Conservation (phyloP, 2,113 vertebrate species). For the Cynocephalus volans region DNA sequence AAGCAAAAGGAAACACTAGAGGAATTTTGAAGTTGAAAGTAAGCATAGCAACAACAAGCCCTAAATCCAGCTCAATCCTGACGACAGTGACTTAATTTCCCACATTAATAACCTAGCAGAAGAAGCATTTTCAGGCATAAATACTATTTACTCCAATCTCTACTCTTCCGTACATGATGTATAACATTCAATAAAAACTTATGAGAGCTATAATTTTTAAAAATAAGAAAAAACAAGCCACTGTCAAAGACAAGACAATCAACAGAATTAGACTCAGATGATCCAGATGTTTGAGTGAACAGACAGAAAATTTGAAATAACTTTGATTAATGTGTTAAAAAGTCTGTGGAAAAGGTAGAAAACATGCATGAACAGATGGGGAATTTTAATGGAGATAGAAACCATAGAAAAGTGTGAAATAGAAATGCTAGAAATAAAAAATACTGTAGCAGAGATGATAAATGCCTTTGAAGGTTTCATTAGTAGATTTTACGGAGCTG, state of each 20-base stretch:
- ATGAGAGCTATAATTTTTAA: background rate
- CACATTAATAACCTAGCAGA: background rate
- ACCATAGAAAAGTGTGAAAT: background rate
- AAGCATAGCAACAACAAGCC: background rate
- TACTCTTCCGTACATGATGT: background rate
- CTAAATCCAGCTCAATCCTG: background rate
- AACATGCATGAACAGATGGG: background rate
- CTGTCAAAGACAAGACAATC: background rate
- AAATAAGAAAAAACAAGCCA: background rate
- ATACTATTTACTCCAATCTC: background rate
- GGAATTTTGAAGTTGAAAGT: background rate
- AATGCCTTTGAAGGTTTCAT: background rate
- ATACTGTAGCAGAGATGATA: background rate
- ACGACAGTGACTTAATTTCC: background rate
- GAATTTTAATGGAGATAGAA: background rate
- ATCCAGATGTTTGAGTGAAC: background rate
- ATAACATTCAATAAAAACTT: background rate
- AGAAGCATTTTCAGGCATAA: background rate
- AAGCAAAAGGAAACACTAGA: background rate
- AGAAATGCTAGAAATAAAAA: background rate
- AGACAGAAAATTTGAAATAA: background rate
- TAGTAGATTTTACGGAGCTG: background rate
- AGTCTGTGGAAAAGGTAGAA: background rate
- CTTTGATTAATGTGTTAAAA: background rate
- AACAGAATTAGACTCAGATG: background rate